Evolutionary conservation across 2,888 invertebrate species (phyloP).

Genomic region (Brachyptera putata): DNA sequence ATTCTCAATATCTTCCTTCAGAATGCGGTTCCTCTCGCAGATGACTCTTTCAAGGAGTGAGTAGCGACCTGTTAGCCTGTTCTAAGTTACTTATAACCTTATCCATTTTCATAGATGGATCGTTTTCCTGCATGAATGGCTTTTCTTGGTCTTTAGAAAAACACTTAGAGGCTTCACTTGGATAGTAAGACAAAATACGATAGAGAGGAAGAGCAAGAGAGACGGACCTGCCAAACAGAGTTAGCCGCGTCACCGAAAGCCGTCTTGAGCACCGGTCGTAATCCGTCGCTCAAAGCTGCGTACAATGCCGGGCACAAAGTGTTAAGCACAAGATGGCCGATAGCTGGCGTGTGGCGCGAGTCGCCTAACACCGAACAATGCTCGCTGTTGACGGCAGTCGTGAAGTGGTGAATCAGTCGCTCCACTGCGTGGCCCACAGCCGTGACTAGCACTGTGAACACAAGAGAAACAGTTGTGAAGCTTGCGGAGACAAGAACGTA

Average conservation of each 20-base stretch:
- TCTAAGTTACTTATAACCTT: too few species aligned
- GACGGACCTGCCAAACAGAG: constrained; percentile 77
- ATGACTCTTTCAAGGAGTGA: too few species aligned
- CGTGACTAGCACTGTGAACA: constrained; percentile 60
- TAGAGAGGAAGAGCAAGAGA: too few species aligned
- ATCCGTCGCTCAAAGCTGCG: constrained; percentile 77
- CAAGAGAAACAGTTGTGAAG: constrained; percentile 22
- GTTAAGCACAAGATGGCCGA: constrained; percentile 68
- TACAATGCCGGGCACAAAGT: constrained; percentile 80
- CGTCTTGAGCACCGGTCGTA: constrained; percentile 74
- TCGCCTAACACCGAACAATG: constrained; percentile 48
- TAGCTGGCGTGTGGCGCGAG: constrained; percentile 57
- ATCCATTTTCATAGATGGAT: too few species aligned
- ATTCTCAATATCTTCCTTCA: too few species aligned
- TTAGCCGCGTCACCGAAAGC: constrained; percentile 82
- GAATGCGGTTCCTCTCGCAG: too few species aligned
- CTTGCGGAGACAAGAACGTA: constrained; percentile 1
- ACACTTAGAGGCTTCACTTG: too few species aligned
- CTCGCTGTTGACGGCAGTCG: constrained; percentile 51
- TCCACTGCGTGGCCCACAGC: constrained; percentile 72
- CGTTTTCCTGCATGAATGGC: too few species aligned
- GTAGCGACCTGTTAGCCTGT: too few species aligned
- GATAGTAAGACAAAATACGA: too few species aligned
- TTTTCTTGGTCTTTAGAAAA: too few species aligned
- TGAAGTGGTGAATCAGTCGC: constrained; percentile 67